Evolutionary conservation across 2,888 invertebrate species (phyloP).

Genomic region (Mythimna albipuncta): DNA sequence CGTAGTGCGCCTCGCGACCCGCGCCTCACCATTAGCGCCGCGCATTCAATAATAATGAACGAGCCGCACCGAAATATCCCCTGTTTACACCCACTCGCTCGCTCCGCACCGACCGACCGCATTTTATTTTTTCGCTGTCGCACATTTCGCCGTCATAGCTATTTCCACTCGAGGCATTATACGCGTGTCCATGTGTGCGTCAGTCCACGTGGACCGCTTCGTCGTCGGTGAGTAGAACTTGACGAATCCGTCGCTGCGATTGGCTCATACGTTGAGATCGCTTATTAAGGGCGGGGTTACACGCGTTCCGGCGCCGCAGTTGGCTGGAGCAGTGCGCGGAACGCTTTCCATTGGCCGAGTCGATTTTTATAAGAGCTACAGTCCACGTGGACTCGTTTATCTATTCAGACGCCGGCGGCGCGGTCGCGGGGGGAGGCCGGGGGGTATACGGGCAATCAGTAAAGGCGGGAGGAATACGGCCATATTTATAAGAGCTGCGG

Average conservation of each 20-base stretch:
- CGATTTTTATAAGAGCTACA: constrained; percentile 90
- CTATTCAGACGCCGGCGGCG: constrained; percentile 91
- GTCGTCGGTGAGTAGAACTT: constrained; percentile 86
- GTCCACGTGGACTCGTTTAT: constrained; percentile 91
- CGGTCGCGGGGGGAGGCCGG: constrained; percentile 90
- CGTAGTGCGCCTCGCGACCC: constrained; percentile 48
- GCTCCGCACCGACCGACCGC: constrained; percentile 89
- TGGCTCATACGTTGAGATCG: constrained; percentile 84
- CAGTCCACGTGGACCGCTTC: constrained; percentile 89
- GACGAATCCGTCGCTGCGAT: constrained; percentile 75
- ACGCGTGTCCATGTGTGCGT: constrained; percentile 86
- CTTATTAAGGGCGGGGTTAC: constrained; percentile 91
- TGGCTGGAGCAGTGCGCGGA: constrained; percentile 75
- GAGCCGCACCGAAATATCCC: constrained; percentile 90
- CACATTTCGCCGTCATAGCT: constrained; percentile 91
- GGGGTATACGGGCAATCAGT: constrained; percentile 92
- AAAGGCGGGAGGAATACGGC: constrained; percentile 91
- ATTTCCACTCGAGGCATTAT: constrained; percentile 91
- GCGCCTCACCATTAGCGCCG: constrained; percentile 86
- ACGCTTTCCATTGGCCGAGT: constrained; percentile 81
- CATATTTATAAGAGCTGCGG: constrained; percentile 91
- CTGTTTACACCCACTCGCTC: constrained; percentile 90
- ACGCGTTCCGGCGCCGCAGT: constrained; percentile 78
- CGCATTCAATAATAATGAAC: constrained; percentile 90
- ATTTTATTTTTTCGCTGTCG: constrained; percentile 91